Evolutionary conservation across 2,888 invertebrate genomes (phyloP).

Genomic region (Oscheius sp.): DNA sequence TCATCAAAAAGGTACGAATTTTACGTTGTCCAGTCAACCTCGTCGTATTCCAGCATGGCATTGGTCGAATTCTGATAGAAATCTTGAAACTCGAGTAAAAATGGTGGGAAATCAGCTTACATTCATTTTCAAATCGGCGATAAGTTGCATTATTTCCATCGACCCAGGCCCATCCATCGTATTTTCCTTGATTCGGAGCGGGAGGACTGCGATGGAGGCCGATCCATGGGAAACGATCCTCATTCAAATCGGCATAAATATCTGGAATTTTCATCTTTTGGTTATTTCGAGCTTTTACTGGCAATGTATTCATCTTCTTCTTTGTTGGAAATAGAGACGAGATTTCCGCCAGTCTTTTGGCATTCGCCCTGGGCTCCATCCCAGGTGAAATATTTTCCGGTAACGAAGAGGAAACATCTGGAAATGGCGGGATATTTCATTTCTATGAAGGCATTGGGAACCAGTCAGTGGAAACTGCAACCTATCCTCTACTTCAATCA

Average conservation of each 20-base stretch:
- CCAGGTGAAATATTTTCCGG: background rate
- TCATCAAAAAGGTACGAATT: no score
- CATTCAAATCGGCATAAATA: background rate
- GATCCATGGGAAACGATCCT: constrained; percentile 9
- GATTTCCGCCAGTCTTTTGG: background rate
- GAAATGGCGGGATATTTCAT: no score
- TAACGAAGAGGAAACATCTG: background rate
- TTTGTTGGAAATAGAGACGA: background rate
- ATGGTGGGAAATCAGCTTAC: background rate
- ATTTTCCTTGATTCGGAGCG: no score
- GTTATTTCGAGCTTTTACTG: background rate
- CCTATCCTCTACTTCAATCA: background rate
- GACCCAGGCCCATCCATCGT: background rate
- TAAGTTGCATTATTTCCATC: constrained; percentile 4
- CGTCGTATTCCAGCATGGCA: background rate
- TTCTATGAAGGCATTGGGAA: no score
- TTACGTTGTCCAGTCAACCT: background rate
- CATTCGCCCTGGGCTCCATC: background rate
- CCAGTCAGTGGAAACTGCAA: no score
- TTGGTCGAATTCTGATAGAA: constrained; percentile 2
- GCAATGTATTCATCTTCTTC: background rate
- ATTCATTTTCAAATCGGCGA: background rate
- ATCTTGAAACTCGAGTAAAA: background rate
- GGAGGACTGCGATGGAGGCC: background rate
- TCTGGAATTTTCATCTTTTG: background rate